phyloP scores from a whole-genome alignment of 2,797 vertebrate species.

The Nyctalus aviator region DNA sequence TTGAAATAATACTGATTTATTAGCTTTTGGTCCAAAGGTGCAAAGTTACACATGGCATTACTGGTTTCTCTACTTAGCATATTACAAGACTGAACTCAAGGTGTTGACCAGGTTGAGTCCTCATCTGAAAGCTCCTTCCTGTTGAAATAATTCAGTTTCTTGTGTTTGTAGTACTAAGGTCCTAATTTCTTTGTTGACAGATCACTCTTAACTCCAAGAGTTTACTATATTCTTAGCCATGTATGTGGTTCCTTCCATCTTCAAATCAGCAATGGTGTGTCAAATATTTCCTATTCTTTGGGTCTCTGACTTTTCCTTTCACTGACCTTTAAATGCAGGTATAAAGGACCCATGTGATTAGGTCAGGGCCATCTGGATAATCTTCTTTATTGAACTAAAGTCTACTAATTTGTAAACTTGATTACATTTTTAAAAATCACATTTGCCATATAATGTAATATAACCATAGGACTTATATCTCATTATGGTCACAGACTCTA shows the following conservation, averaged over 20 bases:
- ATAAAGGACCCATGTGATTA: not conserved
- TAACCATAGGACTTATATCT: not conserved
- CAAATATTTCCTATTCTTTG: not conserved
- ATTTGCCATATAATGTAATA: not conserved
- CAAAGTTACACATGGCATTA: not conserved
- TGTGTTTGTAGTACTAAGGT: not conserved
- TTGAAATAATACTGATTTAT: not conserved
- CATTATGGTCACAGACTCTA: not conserved
- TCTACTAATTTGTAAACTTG: not conserved
- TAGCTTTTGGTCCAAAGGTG: not conserved
- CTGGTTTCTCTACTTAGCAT: not conserved
- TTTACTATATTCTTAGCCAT: not conserved
- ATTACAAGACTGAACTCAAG: not conserved
- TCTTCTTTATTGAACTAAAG: not conserved
- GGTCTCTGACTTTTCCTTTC: not conserved
- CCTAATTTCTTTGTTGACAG: not conserved
- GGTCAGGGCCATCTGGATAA: not conserved
- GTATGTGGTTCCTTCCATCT: not conserved
- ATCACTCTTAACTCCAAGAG: not conserved
- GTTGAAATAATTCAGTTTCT: not conserved
- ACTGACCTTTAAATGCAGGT: not conserved
- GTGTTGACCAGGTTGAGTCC: not conserved
- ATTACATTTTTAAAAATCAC: not conserved
- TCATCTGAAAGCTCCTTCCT: not conserved
- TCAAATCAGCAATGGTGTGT: not conserved